Evolutionary conservation across 1,140 invertebrate species (phyloP), one percentile per base, ranked within the genome.

Genomic region (Paracyclopina nana): DNA sequence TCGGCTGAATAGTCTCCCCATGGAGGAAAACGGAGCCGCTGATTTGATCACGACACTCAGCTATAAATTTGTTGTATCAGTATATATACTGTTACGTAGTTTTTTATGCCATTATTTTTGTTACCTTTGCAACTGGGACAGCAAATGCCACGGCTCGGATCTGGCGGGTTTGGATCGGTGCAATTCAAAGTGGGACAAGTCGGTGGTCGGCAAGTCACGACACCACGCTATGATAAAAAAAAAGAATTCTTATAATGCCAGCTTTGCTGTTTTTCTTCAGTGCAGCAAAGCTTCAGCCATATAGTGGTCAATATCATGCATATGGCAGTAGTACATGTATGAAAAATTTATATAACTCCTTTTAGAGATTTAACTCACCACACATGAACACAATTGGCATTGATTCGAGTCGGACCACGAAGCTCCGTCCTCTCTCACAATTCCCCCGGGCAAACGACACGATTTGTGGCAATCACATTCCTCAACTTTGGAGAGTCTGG

Each of bases 401-500:
- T n/a, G n/a, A n/a, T n/a, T n/a, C n/a, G 3, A n/a, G 14, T 38
- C 34, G 20, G n/a, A 16, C 34, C 34, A 38, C 20, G 34, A 38
- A 20, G 34, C 34, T 20, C 34, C 34, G 20, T 38, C 34, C 9
- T 38, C 34, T 9, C 34, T 38, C n/a, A 38, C 34, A 2, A 38
- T n/a, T n/a, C 34, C 34, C 20, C 34, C 34, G 14, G 34, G 34
- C 14, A 20, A n/a, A 20, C 34, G 34, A 8, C 34, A 38, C n/a
- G 34, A 38, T 38, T 38, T 38, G 34, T n/a, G 34, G 20, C 34
- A 38, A 38, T 38, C 34, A 8, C 34, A 38, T 20, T 38, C 34
- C 34, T 38, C 34, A n/a, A 38, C 14, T 38, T 38, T n/a, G n/a
- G 34, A 38, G 20, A 38, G 34, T n/a, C n/a, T n/a, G n/a, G n/a